These are phyloP conservation scores for Charanyca ferruginea DNA, from an alignment of 2,888 invertebrate species.

Conservation along the genomic window DNA sequence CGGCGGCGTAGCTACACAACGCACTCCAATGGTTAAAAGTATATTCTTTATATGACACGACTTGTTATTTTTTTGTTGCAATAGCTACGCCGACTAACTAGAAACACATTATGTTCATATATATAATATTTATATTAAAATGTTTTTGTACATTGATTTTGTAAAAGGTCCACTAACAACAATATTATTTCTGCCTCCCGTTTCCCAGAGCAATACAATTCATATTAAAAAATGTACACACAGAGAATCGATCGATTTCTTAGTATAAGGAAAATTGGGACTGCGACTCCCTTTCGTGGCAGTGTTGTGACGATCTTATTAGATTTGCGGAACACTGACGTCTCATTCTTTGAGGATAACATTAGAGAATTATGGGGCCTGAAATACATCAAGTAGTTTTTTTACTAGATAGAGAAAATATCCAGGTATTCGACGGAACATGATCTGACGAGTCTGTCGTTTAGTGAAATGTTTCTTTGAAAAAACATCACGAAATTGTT, in stretches of 20 bases:
- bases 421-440: not conserved
- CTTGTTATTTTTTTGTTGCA: no score
- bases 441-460: no score
- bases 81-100: no score
- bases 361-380: not conserved
- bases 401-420: constrained; percentile 4
- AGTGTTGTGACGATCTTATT: constrained; percentile 28
- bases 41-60: no score
- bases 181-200: not conserved
- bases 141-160: no score
- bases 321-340: constrained; percentile 33
- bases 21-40: no score
- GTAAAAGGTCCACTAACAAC: no score
- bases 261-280: constrained; percentile 30
- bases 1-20: no score
- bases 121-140: no score
- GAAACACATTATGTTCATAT: no score
- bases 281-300: constrained; percentile 8
- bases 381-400: constrained; percentile 16
- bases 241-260: constrained; percentile 4
- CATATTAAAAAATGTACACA: not conserved
- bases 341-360: constrained; percentile 16
- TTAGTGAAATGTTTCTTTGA: no score
- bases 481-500: no score
- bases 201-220: not conserved